Conservation (phyloP, 2,797 vertebrate genomes). For the Notolabrus celidotus region DNA sequence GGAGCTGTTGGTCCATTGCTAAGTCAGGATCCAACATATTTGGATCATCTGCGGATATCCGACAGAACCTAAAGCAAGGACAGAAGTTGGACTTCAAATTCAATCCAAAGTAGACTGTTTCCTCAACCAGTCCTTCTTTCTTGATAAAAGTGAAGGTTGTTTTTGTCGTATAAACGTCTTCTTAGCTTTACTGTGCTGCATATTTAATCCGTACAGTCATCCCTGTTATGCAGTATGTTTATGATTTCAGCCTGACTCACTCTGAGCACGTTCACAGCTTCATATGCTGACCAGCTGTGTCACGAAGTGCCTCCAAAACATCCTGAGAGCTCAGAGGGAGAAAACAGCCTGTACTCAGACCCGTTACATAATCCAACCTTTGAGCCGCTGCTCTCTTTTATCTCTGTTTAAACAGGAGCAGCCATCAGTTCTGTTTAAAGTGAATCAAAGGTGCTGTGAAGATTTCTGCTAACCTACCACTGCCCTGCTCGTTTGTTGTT, state of each 20-base stretch:
- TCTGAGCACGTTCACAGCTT: slow-evolving; percentile 4
- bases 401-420: slow-evolving; percentile 34
- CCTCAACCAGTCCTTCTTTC: no score
- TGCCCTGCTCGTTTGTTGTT: slow-evolving; percentile 25
- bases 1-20: no score
- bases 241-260: not conserved
- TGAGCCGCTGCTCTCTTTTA: slow-evolving; percentile 15
- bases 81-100: no score
- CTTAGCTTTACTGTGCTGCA: not conserved
- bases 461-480: not conserved
- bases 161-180: no score
- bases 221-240: not conserved
- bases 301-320: slow-evolving; percentile 14
- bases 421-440: slow-evolving; percentile 14
- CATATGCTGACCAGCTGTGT: slow-evolving; percentile 30
- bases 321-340: not conserved
- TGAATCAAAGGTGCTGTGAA: slow-evolving; percentile 30
- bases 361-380: slow-evolving; percentile 43
- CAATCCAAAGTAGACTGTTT: no score
- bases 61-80: no score
- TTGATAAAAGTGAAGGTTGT: no score
- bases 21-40: no score
- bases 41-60: no score
- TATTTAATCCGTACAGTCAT: not conserved
- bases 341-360: slow-evolving; percentile 16